Conservation (phyloP, 1,140 invertebrate genomes). For the Pectinophora gossypiella region DNA sequence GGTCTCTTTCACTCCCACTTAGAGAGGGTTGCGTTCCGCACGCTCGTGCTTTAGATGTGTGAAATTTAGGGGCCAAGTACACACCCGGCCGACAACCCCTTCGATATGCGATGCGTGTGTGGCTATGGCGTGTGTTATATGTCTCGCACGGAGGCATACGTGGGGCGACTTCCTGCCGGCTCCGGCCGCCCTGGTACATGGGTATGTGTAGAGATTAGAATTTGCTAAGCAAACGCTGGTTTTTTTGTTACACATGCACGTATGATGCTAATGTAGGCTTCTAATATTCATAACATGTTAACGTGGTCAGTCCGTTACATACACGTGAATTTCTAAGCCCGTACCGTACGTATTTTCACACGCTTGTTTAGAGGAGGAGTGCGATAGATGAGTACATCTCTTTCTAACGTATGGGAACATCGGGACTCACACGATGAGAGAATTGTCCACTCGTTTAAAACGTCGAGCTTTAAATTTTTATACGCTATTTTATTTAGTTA, state of each 20-base stretch:
- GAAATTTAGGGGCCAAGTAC: constrained; percentile 41
- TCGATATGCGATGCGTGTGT: constrained; percentile 53
- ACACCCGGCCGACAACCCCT: constrained; percentile 47
- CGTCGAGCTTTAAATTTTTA: no score
- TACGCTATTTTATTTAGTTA: no score
- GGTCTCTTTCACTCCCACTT: constrained; percentile 50
- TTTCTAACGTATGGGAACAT: constrained; percentile 5
- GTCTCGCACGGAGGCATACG: constrained; percentile 54
- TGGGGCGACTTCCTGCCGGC: constrained; percentile 41
- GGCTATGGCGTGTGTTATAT: constrained; percentile 51
- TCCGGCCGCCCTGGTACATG: constrained; percentile 56
- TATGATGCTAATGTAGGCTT: constrained; percentile 38
- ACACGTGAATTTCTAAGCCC: constrained; percentile 25
- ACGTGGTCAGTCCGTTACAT: constrained; percentile 12
- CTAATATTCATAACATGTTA: constrained; percentile 19
- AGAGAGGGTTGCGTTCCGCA: constrained; percentile 43
- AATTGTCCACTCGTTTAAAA: no score
- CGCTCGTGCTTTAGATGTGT: constrained; percentile 35
- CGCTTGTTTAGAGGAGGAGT: constrained; percentile 14
- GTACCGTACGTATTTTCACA: constrained; percentile 19
- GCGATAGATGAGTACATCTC: constrained; percentile 10
- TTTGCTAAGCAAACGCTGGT: constrained; percentile 69
- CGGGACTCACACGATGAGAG: background rate
- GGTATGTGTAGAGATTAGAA: constrained; percentile 75
- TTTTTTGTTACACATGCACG: constrained; percentile 62